Conservation (phyloP, 1,140 invertebrate genomes). For the Sesamia nonagrioides region DNA sequence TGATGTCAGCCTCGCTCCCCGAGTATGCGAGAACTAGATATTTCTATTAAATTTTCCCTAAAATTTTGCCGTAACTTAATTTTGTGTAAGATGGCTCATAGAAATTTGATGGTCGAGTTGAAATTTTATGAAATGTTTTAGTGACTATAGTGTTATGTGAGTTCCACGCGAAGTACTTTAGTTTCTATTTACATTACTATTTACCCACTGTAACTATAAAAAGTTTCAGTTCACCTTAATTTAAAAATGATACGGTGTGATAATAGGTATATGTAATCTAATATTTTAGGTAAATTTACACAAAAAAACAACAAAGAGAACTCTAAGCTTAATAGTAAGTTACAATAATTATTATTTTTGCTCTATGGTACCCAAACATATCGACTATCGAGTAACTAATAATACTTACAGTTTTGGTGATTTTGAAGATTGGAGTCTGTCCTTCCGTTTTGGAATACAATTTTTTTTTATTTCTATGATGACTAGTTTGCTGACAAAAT, state of each 20-base stretch:
- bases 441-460: too few relatives aligned
- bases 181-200: not conserved
- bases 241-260: not conserved
- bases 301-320: too few relatives aligned
- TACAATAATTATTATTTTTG: too few relatives aligned
- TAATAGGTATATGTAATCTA: not conserved
- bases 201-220: not conserved
- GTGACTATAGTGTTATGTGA: not conserved
- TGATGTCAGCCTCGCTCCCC: slow-evolving; percentile 77
- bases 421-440: too few relatives aligned
- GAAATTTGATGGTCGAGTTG: slow-evolving; percentile 2
- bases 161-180: not conserved
- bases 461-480: too few relatives aligned
- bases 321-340: too few relatives aligned
- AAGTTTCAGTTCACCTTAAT: not conserved
- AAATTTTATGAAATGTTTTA: not conserved
- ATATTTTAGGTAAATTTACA: not conserved
- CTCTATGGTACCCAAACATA: too few relatives aligned
- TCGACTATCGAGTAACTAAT: too few relatives aligned
- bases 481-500: too few relatives aligned
- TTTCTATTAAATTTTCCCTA: slow-evolving; percentile 80
- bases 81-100: slow-evolving; percentile 19
- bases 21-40: slow-evolving; percentile 64
- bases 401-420: too few relatives aligned
- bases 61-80: slow-evolving; percentile 55